Conservation (phyloP, 2,797 vertebrate genomes). For the Oryzias sinensis region DNA sequence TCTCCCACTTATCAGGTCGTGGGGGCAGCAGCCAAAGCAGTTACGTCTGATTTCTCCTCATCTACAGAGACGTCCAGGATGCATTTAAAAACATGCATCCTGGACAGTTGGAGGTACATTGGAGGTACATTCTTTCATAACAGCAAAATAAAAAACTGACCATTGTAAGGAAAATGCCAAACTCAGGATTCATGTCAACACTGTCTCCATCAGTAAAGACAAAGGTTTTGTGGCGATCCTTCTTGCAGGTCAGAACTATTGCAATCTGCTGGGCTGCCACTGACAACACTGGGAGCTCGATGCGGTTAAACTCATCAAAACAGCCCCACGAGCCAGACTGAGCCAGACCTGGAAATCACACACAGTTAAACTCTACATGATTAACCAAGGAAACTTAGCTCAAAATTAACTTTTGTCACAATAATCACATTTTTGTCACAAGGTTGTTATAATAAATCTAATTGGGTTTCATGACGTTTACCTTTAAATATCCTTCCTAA, state of each 20-base stretch:
- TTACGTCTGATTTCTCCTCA: no score
- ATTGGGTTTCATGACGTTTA: slow-evolving; percentile 35
- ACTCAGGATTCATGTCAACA: slow-evolving; percentile 95
- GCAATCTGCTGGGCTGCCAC: slow-evolving; percentile 97
- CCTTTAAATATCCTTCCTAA: slow-evolving; percentile 98
- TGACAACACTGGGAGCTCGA: slow-evolving; percentile 92
- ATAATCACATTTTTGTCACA: no score
- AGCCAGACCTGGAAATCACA: slow-evolving; percentile 84
- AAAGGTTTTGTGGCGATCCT: slow-evolving; percentile 87
- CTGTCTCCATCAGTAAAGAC: slow-evolving; percentile 93
- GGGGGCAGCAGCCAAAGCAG: no score
- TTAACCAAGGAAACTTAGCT: no score
- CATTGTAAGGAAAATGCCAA: slow-evolving; percentile 97
- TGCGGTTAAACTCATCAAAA: slow-evolving; percentile 98
- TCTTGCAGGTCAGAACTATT: slow-evolving; percentile 92
- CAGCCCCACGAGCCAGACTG: slow-evolving; percentile 99
- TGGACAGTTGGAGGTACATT: no score
- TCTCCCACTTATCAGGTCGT: no score
- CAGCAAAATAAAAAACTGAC: slow-evolving; percentile 62
- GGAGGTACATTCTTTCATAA: no score
- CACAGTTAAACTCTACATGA: not conserved
- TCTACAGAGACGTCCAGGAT: no score
- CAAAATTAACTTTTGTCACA: no score
- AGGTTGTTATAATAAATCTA: no score
- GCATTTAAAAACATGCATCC: no score